Evolutionary conservation across 2,888 invertebrate species (phyloP), one percentile per base, ranked within the genome.

Genomic region (Mechanitis messenoides): DNA sequence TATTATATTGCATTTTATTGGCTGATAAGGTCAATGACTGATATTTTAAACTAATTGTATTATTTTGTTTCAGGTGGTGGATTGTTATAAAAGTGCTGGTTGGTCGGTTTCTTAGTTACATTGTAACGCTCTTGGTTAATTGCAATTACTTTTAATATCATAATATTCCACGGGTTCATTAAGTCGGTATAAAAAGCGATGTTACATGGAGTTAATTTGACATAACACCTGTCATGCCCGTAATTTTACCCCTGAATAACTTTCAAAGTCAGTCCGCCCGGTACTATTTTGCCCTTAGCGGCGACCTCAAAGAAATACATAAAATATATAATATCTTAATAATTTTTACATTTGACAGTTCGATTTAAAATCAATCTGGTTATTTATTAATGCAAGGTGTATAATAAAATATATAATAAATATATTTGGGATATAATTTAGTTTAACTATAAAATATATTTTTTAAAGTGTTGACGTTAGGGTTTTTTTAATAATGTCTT

Each of bases 191-290:
- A 87, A 88, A 87, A 88, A 84, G 82, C 72, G 80, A 80, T 80
- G 84, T 85, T 87, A 86, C 84, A 85, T 86, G 83, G 86, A 84
- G 86, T 89, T 88, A 87, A 90, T 89, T 88, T 84, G 79, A 76
- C 83, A 84, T 87, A 87, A 84, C 89, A 90, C 89, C 89, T 89
- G 89, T 87, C 87, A 76, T 79, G 83, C 77, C 87, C 88, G 85
- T 89, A 89, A 89, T 85, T 88, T 83, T 73, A 78, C 83, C 86
- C 83, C 75, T 78, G 79, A 78, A 87, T 84, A 73, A 82, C 78
- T 83, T 79, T 79, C 87, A 85, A 83, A 85, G 81, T 78, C 76
- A 80, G 81, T 78, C 77, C 80, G 74, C 76, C 72, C 74, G 74
- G 74, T 76, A 77, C 80, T 81, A 85, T 84, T 80, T 79, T 76